These are phyloP conservation scores for Grantiella picta DNA, from an alignment of 2,113 vertebrate species.

Conservation along the genomic window DNA sequence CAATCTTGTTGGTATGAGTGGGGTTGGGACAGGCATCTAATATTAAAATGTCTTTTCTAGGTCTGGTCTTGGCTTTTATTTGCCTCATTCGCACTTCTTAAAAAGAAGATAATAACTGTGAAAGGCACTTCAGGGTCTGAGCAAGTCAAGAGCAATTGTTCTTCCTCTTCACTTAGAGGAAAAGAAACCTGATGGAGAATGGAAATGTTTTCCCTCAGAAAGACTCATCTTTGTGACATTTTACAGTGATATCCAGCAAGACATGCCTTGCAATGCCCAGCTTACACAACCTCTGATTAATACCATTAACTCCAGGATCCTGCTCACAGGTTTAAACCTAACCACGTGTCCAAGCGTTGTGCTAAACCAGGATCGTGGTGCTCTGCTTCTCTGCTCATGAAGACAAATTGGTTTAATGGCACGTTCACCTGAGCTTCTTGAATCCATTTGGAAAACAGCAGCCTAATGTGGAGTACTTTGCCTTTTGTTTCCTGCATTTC, in stretches of 20 bases:
- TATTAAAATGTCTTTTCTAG: neutral
- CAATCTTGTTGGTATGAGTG: neutral
- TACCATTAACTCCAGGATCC: neutral
- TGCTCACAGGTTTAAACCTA: neutral
- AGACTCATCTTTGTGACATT: neutral
- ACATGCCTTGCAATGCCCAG: neutral
- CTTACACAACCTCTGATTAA: neutral
- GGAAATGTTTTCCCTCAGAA: neutral
- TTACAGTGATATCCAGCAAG: neutral
- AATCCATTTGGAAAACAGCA: neutral
- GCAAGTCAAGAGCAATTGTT: neutral
- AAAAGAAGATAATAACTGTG: neutral
- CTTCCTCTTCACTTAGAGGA: neutral
- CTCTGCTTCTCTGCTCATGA: neutral
- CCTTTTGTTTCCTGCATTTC: neutral
- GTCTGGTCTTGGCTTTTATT: neutral
- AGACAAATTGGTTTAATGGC: neutral
- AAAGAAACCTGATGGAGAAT: neutral
- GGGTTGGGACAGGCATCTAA: neutral
- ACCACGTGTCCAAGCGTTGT: neutral
- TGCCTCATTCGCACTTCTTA: neutral
- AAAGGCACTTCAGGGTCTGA: neutral
- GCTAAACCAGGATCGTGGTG: neutral
- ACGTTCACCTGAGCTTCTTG: neutral
- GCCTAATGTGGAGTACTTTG: neutral